phyloP scores from a whole-genome alignment of 1,140 invertebrate genomes.

The Bombus confusus region DNA sequence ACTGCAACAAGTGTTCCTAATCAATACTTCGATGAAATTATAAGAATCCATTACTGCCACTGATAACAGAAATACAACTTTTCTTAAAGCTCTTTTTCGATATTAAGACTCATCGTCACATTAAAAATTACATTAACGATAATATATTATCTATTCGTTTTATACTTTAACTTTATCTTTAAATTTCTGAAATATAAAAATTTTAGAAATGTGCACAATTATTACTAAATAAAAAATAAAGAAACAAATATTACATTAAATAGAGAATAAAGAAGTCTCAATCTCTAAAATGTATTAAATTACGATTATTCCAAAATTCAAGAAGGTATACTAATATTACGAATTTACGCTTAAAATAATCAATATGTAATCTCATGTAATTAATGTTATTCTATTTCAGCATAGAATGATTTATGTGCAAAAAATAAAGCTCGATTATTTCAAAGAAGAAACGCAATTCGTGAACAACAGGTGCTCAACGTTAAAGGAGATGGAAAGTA shows the following conservation, averaged over 20 bases:
- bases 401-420: too few relatives aligned
- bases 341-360: background rate
- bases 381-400: background rate
- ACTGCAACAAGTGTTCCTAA: constrained; percentile 34
- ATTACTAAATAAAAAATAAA: too few relatives aligned
- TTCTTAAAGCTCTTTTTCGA: background rate
- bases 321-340: background rate
- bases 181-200: background rate
- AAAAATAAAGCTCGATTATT: background rate
- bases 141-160: too few relatives aligned
- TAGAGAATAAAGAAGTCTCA: background rate
- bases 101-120: background rate
- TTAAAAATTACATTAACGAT: background rate
- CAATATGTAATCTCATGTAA: background rate
- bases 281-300: background rate
- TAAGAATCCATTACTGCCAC: background rate
- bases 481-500: background rate
- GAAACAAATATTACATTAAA: background rate
- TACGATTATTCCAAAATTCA: background rate
- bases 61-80: background rate
- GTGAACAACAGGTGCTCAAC: constrained; percentile 30
- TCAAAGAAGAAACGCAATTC: background rate
- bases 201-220: background rate
- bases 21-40: constrained; percentile 32
- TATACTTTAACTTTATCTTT: too few relatives aligned